Percentiles rank a stretch among this genome's conserved stretches.
Conservation (phyloP, 64 coral and sea anemone genomes). For the Pocillopora damicornis region DNA sequence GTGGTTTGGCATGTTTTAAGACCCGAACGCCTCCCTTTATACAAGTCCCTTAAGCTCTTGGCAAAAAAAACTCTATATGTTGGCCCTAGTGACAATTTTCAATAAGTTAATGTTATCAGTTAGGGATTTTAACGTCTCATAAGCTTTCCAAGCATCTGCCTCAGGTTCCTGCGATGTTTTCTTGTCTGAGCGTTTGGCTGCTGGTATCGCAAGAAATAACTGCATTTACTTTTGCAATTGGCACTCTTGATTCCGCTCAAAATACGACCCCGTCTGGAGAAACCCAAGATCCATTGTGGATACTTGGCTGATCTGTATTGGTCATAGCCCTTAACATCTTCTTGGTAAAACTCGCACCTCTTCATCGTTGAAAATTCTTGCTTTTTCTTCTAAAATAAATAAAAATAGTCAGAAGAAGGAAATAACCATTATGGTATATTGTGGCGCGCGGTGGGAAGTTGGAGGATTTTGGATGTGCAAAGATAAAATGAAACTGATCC, state of each 20-base stretch:
- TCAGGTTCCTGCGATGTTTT: not conserved
- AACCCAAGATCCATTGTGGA: conserved; percentile 40
- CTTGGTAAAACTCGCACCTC: conserved; percentile 35
- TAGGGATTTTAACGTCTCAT: not conserved
- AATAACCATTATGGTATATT: too few relatives aligned
- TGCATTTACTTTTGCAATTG: not conserved
- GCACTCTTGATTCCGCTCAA: not conserved
- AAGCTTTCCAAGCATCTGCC: not conserved
- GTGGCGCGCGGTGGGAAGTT: too few relatives aligned
- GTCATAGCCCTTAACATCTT: conserved; percentile 4
- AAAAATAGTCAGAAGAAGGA: too few relatives aligned
- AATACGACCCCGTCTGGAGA: conserved; percentile 8
- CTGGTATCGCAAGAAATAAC: not conserved
- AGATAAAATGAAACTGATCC: too few relatives aligned
- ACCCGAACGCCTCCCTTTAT: too few relatives aligned
- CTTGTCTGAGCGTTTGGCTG: not conserved
- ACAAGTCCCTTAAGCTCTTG: too few relatives aligned
- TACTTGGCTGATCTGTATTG: conserved; percentile 38
- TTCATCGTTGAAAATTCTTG: not conserved
- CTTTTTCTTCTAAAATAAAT: not conserved
- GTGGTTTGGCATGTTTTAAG: too few relatives aligned
- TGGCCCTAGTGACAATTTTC: too few relatives aligned
- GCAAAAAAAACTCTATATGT: too few relatives aligned
- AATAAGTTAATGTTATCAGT: too few relatives aligned
- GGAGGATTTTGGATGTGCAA: too few relatives aligned